phyloP scores from a whole-genome alignment of 2,113 vertebrate species.

The Leuciscus idus region DNA sequence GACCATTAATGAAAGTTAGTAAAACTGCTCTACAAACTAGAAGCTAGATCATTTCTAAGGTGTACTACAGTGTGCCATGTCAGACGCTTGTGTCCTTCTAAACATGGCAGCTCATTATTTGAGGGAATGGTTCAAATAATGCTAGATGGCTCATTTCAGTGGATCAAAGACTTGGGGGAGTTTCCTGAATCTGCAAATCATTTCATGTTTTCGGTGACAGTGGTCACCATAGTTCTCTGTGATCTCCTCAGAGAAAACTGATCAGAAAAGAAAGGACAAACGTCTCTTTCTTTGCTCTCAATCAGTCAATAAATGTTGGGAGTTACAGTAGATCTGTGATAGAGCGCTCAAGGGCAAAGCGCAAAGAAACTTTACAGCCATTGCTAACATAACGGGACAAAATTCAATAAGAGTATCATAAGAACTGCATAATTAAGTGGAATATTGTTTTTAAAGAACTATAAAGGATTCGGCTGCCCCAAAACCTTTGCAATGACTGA shows the following conservation, averaged over 20 bases:
- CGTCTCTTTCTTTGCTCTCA: constrained; percentile 55
- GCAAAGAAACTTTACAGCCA: constrained; percentile 59
- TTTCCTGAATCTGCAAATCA: constrained; percentile 64
- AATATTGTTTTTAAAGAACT: not conserved
- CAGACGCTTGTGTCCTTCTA: not conserved
- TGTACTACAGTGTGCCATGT: not conserved
- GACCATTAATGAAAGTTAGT: not conserved
- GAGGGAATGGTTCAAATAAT: constrained; percentile 38
- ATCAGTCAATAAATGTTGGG: constrained; percentile 62
- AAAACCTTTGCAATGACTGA: constrained; percentile 40
- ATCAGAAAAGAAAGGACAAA: constrained; percentile 54
- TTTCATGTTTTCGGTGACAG: constrained; percentile 64
- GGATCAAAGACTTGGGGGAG: not conserved
- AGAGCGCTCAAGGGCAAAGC: constrained; percentile 70
- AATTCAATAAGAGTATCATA: not conserved
- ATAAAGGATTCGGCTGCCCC: not conserved
- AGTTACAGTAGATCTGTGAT: constrained; percentile 79
- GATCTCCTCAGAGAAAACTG: constrained; percentile 52
- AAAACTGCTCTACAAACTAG: not conserved
- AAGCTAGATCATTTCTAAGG: not conserved
- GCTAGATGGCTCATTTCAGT: constrained; percentile 20
- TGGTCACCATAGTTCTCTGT: constrained; percentile 52
- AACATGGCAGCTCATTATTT: constrained; percentile 37
- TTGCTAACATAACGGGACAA: constrained; percentile 22
- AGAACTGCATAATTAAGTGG: not conserved